phyloP scores from a whole-genome alignment of 1,140 invertebrate species.

The Drosophila baimaii region DNA sequence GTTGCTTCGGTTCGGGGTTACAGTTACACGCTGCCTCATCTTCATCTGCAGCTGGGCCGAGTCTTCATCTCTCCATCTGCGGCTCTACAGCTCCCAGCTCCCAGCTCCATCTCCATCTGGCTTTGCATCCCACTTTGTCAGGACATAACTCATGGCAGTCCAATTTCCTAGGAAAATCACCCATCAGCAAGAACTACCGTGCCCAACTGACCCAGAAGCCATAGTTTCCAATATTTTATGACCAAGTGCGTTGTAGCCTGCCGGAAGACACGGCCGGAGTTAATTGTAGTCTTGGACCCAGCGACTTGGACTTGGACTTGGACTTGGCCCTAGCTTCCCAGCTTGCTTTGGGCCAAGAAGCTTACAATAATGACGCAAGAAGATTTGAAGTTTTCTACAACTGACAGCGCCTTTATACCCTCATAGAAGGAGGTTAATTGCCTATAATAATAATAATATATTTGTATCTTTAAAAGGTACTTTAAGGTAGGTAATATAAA shows the following conservation, averaged over 20 bases:
- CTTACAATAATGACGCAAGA: conserved; percentile 22
- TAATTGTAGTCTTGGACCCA: conserved; percentile 17
- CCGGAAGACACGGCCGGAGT: conserved; percentile 32
- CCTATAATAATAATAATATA: too few relatives aligned
- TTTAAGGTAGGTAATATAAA: neutral
- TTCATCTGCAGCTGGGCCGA: conserved; percentile 19
- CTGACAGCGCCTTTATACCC: conserved; percentile 3
- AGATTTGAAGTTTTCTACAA: neutral
- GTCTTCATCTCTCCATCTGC: conserved; percentile 13
- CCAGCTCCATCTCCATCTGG: neutral
- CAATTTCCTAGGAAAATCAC: conserved; percentile 57
- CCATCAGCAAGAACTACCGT: conserved; percentile 66
- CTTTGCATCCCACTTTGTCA: conserved; percentile 50
- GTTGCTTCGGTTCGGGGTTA: conserved; percentile 57
- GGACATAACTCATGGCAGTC: conserved; percentile 67
- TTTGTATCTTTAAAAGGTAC: too few relatives aligned
- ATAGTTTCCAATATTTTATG: conserved; percentile 73
- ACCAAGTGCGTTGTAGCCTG: conserved; percentile 32
- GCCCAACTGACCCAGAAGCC: conserved; percentile 78
- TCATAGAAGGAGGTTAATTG: neutral
- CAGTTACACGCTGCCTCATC: conserved; percentile 40
- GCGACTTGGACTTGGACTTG: conserved; percentile 24
- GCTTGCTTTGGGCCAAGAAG: conserved; percentile 13
- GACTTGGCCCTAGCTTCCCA: conserved; percentile 28
- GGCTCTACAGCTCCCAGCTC: neutral